Evolutionary conservation across 2,888 invertebrate genomes (phyloP), one percentile per base, ranked within the genome.

Genomic region (Xanthia togata): DNA sequence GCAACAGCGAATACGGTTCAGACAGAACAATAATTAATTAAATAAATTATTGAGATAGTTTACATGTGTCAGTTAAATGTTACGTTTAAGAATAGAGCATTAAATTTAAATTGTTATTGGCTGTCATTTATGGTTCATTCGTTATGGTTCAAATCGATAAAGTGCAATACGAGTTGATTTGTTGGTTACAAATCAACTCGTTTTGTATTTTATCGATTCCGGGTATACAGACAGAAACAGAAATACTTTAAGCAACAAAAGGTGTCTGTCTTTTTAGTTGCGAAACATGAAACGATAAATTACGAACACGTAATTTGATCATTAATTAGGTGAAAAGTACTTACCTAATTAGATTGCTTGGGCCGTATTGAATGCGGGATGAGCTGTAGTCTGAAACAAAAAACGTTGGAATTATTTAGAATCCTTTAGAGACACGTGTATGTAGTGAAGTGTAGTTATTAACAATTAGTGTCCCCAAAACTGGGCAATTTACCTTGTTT

Each of bases 371-470:
- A 83, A 82, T 78, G 81, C 69, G 47, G 55, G 78, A 78, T 78
- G 62, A 87, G 79, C 73, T 77, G 87, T 50, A 83, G 82, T 79
- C 87, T 87, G 87, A 41, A 88, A 88, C 87, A 88, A 88, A 74
- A 83, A 75, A 88, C 57, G 38, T 31, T 55, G 26, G 38, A 76
- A 81, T 87, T 82, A 83, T 62, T 79, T 74, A 81, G 70, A 70
- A 78, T 79, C 60, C 67, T 87, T 73, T 63, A 44, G 50, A 70
- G 47, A 63, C 50, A 67, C 14, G 20, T 44, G 5, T 53, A 55
- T 35, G 23, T 72, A 65, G 57, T 70, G 55, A 72, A 67, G 23
- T 26, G 17, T 60, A 35, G 76, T 70, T 80, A 82, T 71, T 71
- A 77, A 47, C 70, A 60, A 70, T 83, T 73, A 68, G 59, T 63